phyloP scores from a whole-genome alignment of 2,888 invertebrate genomes.

The Lucinisca nassula region DNA sequence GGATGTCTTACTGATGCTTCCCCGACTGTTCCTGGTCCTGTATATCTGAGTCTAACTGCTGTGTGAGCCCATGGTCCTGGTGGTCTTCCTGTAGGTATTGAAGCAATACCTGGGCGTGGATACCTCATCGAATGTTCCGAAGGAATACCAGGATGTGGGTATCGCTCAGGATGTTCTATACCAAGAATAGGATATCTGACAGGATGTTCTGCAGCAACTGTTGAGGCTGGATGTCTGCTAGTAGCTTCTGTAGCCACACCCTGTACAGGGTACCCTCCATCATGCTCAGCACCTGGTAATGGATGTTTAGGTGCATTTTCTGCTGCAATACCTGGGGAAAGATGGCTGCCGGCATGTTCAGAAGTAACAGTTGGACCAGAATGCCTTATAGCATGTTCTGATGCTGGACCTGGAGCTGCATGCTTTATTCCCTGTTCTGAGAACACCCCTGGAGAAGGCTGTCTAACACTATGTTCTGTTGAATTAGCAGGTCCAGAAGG shows the following conservation, averaged over 20 bases:
- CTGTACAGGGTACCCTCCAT: too few relatives aligned
- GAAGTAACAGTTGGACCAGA: not conserved
- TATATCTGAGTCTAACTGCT: not conserved
- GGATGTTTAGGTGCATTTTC: not conserved
- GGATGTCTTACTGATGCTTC: not conserved
- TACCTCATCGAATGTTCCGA: not conserved
- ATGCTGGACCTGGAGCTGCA: not conserved
- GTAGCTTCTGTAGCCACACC: not conserved
- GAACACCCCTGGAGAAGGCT: not conserved
- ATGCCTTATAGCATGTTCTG: not conserved
- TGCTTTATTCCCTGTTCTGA: not conserved
- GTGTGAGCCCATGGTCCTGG: not conserved
- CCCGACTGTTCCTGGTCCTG: not conserved
- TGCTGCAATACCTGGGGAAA: not conserved
- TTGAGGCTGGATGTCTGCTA: not conserved
- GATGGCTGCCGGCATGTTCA: not conserved
- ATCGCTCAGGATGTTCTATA: not conserved
- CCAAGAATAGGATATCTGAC: not conserved
- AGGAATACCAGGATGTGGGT: not conserved
- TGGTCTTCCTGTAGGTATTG: not conserved
- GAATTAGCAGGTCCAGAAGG: not conserved
- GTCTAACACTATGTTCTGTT: not conserved
- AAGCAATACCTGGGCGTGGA: not conserved
- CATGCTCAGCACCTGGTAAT: not conserved
- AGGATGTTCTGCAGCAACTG: not conserved